A percentile compares a stretch with the other conserved stretches of the same genome.
These are phyloP conservation scores for Siderastrea siderea DNA, from an alignment of 92 coral and sea anemone species.

Conservation along the genomic window DNA sequence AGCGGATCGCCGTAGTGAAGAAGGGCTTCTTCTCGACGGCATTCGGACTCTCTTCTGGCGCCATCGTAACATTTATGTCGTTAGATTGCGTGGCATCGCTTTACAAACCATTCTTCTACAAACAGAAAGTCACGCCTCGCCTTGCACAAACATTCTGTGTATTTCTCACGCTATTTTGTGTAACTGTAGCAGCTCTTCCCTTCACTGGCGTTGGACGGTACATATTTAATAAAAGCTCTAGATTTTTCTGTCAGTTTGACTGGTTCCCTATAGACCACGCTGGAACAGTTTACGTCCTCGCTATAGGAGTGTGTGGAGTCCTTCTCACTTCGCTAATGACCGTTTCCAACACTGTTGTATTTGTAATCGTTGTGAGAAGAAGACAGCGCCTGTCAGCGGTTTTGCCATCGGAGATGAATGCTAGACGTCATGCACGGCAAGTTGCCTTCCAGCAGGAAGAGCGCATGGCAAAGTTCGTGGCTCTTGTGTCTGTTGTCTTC, in stretches of 20 bases:
- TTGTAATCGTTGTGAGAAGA: constrained; percentile 53
- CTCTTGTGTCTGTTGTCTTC: constrained; percentile 63
- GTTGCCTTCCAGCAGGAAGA: constrained; percentile 65
- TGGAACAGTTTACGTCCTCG: constrained; percentile 30
- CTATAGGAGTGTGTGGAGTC: constrained; percentile 31
- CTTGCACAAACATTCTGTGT: constrained; percentile 60
- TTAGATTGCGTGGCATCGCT: constrained; percentile 71
- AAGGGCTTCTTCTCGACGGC: constrained; percentile 70
- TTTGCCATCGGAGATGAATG: constrained; percentile 42
- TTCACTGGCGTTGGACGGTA: constrained; percentile 64
- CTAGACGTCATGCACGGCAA: constrained; percentile 28
- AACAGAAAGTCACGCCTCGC: constrained; percentile 58
- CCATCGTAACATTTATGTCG: constrained; percentile 78
- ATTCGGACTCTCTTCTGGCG: constrained; percentile 71
- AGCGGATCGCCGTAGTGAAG: too few species aligned
- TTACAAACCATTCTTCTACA: constrained; percentile 72
- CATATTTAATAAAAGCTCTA: constrained; percentile 37
- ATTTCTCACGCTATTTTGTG: constrained; percentile 39
- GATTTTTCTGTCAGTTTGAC: constrained; percentile 61
- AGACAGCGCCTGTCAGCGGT: constrained; percentile 41
- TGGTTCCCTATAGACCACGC: constrained; percentile 37
- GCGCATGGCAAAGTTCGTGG: constrained; percentile 83
- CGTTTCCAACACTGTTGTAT: constrained; percentile 59
- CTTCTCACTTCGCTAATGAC: constrained; percentile 42
- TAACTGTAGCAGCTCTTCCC: constrained; percentile 61